A percentile compares a stretch with the other conserved stretches of the same genome.
Evolutionary conservation across 2,113 vertebrate species (phyloP).

Genomic region (Nicator chloris): DNA sequence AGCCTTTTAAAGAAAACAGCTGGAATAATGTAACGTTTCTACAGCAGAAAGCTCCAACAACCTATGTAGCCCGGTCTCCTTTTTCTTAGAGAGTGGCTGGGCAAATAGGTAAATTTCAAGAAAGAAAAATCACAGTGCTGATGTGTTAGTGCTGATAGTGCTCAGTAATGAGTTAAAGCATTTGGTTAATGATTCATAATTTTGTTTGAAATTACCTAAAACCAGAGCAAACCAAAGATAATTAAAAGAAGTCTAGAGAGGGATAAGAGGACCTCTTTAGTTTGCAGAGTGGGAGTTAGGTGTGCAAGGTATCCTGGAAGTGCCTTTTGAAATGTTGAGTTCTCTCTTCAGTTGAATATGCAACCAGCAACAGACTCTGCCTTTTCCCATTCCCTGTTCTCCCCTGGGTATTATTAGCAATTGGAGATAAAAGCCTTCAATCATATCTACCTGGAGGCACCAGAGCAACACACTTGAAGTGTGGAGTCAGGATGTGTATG

Average conservation of each 20-base stretch:
- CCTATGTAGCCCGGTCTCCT: not conserved
- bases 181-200: not conserved
- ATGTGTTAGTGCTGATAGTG: not conserved
- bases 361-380: not conserved
- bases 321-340: not conserved
- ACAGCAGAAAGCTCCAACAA: not conserved
- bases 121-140: not conserved
- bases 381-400: not conserved
- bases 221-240: not conserved
- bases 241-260: not conserved
- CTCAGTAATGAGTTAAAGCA: not conserved
- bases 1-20: not conserved
- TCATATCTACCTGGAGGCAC: not conserved
- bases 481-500: not conserved
- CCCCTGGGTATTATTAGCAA: not conserved
- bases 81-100: not conserved
- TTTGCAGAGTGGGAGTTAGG: not conserved
- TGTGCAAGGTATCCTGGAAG: not conserved
- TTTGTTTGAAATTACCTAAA: not conserved
- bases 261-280: not conserved
- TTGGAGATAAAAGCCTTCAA: slow-evolving; percentile 22
- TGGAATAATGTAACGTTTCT: not conserved
- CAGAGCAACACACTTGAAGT: not conserved
- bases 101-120: not conserved
- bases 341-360: not conserved